A percentile compares a stretch with the other conserved stretches of the same genome.
These are phyloP conservation scores for Urocolius indicus DNA, from an alignment of 2,113 vertebrate species.

Conservation along the genomic window DNA sequence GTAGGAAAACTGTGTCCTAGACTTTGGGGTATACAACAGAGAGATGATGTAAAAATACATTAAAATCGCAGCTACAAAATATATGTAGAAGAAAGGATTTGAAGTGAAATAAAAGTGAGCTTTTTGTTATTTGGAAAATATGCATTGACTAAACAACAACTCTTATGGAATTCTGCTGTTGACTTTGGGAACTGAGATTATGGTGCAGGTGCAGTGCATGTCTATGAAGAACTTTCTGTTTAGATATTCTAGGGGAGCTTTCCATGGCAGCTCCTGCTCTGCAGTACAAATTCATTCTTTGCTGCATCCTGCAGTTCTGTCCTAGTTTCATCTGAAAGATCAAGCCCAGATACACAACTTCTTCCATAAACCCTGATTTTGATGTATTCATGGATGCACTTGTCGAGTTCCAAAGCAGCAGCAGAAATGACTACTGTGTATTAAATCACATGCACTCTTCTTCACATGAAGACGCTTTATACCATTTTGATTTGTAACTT, in stretches of 20 bases:
- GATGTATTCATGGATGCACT: accelerated
- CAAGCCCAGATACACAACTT: neutral
- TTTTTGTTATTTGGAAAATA: neutral
- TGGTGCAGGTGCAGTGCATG: too few relatives aligned
- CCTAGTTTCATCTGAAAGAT: neutral
- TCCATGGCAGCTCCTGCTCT: neutral
- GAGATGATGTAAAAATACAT: neutral
- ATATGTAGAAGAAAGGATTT: neutral
- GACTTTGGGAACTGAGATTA: neutral
- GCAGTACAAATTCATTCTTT: neutral
- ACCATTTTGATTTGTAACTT: neutral
- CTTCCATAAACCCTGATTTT: neutral
- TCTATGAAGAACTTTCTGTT: neutral
- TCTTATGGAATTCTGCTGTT: neutral
- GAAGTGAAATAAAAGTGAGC: neutral
- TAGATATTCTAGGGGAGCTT: neutral
- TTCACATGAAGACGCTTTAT: neutral
- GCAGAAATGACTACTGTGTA: neutral
- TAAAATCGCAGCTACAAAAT: neutral
- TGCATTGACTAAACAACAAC: neutral
- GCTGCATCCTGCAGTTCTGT: neutral
- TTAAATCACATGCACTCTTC: neutral
- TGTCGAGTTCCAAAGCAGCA: neutral
- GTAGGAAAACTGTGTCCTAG: neutral
- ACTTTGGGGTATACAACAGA: neutral